phyloP scores from a whole-genome alignment of 2,888 invertebrate genomes.

The Ophioninae sp. region DNA sequence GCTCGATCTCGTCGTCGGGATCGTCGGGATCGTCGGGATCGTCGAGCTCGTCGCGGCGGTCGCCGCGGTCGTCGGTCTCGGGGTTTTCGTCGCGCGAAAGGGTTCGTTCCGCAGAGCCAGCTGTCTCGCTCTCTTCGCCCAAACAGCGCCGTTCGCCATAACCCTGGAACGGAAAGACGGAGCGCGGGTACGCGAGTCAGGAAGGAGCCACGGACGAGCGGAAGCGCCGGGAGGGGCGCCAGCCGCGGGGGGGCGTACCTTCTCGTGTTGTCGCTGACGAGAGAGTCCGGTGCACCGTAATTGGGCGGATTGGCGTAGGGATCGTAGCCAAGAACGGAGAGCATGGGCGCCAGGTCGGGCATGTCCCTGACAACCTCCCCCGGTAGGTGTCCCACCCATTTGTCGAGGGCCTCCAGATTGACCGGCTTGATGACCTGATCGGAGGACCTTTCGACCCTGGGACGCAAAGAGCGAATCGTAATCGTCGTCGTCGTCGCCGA shows the following conservation, averaged over 20 bases:
- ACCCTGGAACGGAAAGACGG: conserved; percentile 68
- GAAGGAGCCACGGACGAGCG: neutral
- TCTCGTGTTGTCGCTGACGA: conserved; percentile 87
- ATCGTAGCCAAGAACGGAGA: conserved; percentile 95
- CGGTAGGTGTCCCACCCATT: conserved; percentile 95
- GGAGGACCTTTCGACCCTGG: conserved; percentile 97
- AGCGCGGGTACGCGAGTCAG: neutral
- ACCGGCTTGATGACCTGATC: conserved; percentile 99
- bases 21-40: too few species aligned
- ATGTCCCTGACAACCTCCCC: conserved; percentile 95
- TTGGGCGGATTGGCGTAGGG: conserved; percentile 97
- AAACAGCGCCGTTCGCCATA: conserved; percentile 75
- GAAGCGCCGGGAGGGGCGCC: neutral
- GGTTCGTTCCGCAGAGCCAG: conserved; percentile 70
- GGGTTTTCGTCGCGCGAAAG: conserved; percentile 53
- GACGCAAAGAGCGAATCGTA: conserved; percentile 1
- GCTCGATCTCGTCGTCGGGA: neutral
- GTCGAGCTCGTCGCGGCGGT: neutral
- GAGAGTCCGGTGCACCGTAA: conserved; percentile 92
- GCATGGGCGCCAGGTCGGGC: conserved; percentile 97
- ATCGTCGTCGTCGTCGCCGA: neutral
- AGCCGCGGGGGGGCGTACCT: conserved; percentile 66
- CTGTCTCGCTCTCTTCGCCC: conserved; percentile 76
- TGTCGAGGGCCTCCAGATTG: conserved; percentile 96
- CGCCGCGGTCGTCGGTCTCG: too few species aligned